These are phyloP conservation scores for Oxyura jamaicensis DNA, from an alignment of 2,113 vertebrate genomes.

Conservation along the genomic window DNA sequence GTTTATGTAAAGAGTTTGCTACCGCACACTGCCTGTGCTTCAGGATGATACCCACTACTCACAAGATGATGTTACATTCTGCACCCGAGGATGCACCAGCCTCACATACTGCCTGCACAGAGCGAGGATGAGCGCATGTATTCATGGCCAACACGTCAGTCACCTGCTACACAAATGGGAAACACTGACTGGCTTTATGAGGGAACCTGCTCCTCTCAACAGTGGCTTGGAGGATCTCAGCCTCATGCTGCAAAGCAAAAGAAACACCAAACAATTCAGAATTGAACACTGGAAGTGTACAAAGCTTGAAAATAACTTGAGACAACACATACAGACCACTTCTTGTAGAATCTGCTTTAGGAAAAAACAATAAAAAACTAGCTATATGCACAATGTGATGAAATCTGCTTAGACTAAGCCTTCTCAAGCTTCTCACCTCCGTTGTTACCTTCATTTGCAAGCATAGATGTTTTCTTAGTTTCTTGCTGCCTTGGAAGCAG, in stretches of 20 bases:
- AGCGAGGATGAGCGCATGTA: rapidly evolving
- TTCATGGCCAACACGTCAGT: not conserved
- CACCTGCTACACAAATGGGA: not conserved
- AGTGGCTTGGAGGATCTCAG: not conserved
- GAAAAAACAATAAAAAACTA: not conserved
- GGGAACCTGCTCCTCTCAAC: not conserved
- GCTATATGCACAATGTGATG: not conserved
- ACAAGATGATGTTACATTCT: not conserved
- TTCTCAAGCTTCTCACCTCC: not conserved
- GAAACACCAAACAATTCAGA: not conserved
- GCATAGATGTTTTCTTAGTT: not conserved
- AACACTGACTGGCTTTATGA: not conserved
- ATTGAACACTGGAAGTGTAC: not conserved
- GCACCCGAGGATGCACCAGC: not conserved
- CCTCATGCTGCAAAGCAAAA: not conserved
- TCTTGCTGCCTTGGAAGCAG: not conserved
- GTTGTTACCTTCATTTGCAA: not conserved
- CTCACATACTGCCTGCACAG: not conserved
- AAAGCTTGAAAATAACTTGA: not conserved
- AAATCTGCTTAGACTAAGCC: not conserved
- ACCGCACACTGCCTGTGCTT: not conserved
- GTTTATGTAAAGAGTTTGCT: not conserved
- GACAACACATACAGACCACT: not conserved
- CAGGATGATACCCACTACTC: not conserved
- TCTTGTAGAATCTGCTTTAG: not conserved